Conservation (phyloP, 2,797 vertebrate genomes). For the Muraenolepis orangiensis region DNA sequence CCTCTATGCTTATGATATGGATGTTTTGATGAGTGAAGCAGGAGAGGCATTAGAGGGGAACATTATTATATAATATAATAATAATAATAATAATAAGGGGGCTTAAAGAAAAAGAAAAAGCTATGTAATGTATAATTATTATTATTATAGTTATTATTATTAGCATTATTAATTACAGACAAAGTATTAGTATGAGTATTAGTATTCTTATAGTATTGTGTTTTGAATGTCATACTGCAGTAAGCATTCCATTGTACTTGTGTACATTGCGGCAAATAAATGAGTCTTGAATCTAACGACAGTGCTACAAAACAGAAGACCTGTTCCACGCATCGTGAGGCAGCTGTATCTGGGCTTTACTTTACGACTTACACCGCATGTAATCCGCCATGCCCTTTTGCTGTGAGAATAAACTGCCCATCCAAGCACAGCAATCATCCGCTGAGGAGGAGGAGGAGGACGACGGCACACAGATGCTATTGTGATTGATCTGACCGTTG, state of each 20-base stretch:
- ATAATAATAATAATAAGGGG: conserved; percentile 17
- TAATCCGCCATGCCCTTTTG: conserved; percentile 35
- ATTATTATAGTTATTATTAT: too few species aligned
- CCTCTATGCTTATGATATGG: conserved; percentile 39
- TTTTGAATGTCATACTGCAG: too few species aligned
- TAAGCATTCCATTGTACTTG: too few species aligned
- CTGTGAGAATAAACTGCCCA: conserved; percentile 34
- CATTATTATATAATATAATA: background rate
- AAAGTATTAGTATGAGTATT: too few species aligned
- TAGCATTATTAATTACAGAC: too few species aligned
- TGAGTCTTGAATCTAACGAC: too few species aligned
- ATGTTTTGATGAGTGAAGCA: conserved; percentile 42
- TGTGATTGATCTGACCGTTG: conserved; percentile 9
- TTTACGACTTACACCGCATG: conserved; percentile 14
- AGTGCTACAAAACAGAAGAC: too few species aligned
- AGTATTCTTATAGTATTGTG: too few species aligned
- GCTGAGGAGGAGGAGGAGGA: too few species aligned
- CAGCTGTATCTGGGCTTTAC: background rate
- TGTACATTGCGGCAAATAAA: too few species aligned
- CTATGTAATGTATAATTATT: too few species aligned
- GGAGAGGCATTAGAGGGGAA: conserved; percentile 47
- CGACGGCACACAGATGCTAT: conserved; percentile 13
- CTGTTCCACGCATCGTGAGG: background rate
- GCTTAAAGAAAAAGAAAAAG: background rate
- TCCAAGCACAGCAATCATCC: conserved; percentile 31